phyloP scores from a whole-genome alignment of 2,113 vertebrate species.

The Corydoras sp. region DNA sequence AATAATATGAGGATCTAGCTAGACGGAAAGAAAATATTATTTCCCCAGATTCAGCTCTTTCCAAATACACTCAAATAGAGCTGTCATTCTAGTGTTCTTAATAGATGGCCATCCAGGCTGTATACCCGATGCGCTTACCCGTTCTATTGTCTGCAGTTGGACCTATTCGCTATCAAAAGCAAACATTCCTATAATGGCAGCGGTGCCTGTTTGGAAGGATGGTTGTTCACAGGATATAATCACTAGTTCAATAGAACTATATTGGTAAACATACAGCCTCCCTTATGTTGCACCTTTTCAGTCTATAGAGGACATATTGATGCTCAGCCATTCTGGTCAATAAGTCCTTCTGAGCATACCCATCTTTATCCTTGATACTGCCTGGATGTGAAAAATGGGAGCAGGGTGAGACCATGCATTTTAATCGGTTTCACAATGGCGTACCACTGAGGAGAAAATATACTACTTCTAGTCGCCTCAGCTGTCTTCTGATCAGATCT shows the following conservation, averaged over 20 bases:
- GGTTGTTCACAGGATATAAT: slow-evolving; percentile 47
- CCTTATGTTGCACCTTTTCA: slow-evolving; percentile 53
- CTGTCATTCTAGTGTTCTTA: slow-evolving; percentile 1
- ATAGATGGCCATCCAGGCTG: slow-evolving; percentile 1
- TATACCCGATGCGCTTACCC: no score
- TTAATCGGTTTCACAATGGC: slow-evolving; percentile 56
- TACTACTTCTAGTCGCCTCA: slow-evolving; percentile 19
- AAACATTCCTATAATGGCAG: slow-evolving; percentile 36
- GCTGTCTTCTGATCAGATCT: slow-evolving; percentile 21
- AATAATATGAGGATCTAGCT: slow-evolving; percentile 23
- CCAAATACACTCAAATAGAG: not conserved
- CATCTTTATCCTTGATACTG: slow-evolving; percentile 65
- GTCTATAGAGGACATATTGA: slow-evolving; percentile 68
- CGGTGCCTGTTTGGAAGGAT: slow-evolving; percentile 29
- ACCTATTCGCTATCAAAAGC: slow-evolving; percentile 22
- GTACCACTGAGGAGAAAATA: slow-evolving; percentile 45
- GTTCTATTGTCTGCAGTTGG: not conserved
- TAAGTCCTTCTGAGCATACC: slow-evolving; percentile 66
- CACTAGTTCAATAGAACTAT: slow-evolving; percentile 60
- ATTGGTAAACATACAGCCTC: slow-evolving; percentile 57
- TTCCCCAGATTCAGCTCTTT: slow-evolving; percentile 21
- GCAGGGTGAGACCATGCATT: slow-evolving; percentile 59
- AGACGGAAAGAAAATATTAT: slow-evolving; percentile 18
- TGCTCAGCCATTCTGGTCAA: slow-evolving; percentile 69
- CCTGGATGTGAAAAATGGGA: slow-evolving; percentile 66